Base-by-base conservation (phyloP, 1,140 invertebrate species). In the Eufriesea mexicana region DNA sequence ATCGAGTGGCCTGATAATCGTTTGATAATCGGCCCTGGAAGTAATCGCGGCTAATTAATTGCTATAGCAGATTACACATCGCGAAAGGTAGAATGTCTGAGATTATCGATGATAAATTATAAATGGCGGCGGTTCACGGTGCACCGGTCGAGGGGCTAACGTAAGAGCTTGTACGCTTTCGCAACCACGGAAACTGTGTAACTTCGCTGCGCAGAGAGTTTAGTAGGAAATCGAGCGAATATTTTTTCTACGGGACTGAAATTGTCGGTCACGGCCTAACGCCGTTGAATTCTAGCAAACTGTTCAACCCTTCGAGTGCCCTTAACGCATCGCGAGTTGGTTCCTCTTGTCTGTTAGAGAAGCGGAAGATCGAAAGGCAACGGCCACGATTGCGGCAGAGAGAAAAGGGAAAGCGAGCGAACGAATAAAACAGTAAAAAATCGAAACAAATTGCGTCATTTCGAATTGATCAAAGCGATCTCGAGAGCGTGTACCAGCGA, bases 201-300 rank as follows among this genome's bases (percentile, higher is more conserved):
- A 73, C n/a, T 64, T 62, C 59, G 70, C 23, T 7, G 70, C 18
- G 59, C 47, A 28, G 70, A 72, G n/a, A 64, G 35, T 80, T 80
- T 62, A 64, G 59, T 55, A 55, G 76, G 70, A 74, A 80, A 74
- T 64, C 23, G 57, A 73, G 67, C 45, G 57, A 73, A 66, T 80
- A 80, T 80, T 80, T 80, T 80, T 80, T 80, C 79, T 74, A 74
- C 70, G 70, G 79, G 57, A 74, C 49, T 74, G 59, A 64, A 55
- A 77, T 66, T 25, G 51, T 71, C 77, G 67, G 77, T 18, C 55
- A 61, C 51, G 45, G 45, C 55, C 68, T 45, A 42, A 28, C 25
- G 47, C 73, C 73, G 73, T 61, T 23, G n/a, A n/a, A 42, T 62
- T 49, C 68, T 35, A 35, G 51, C 2, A 67, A 67, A 67, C 47